Evolutionary conservation across 53 echinoderm and acorn worm genomes (phyloP), one percentile per base, ranked within the genome.

Genomic region (Echinometra lucunter): DNA sequence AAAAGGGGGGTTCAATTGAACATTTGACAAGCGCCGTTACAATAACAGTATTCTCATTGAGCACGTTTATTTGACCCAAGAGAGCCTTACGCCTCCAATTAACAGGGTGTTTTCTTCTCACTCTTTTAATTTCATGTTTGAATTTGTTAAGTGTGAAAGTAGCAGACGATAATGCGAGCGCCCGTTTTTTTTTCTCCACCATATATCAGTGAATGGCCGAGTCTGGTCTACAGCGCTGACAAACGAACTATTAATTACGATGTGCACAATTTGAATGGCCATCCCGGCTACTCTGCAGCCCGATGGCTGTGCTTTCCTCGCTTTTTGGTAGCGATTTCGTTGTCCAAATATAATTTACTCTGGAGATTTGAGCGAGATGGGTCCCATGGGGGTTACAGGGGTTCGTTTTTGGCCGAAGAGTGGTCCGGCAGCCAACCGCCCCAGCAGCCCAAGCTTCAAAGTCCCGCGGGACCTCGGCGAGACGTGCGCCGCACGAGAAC

Each of bases 341-440:
- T 90, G 66, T 90, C 90, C 40, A 90, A 90, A 90, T 90, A 90
- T 63, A 47, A 90, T 90, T 90, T 90, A 90, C 90, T 90, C 90
- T 25, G 58, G 57, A 90, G 90, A 90, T 40, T 90, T 37, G 40
- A 57, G 90, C 56, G 58, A 58, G 90, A 66, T 40, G 57, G 37
- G 63, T 58, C 90, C 63, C 90, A 66, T 12, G 58, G 66, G 90
- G 16, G 17, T 90, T 58, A 42, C 38, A 23, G 42, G 90, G 90
- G 40, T 37, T 58, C 58, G 40, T 57, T 38, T n/a, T 60, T 90
- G 90, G 63, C 90, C 60, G 88, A 34, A 90, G 58, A 63, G 66
- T 90, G 90, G 90, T 35, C 88, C 55, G 34, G 23, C 42, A 42
- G 78, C 42, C 78, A 78, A 42, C 78, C 30, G 34, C 30, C 69